Evolutionary conservation across 2,113 vertebrate genomes (phyloP).

Genomic region (Gobio gobio): DNA sequence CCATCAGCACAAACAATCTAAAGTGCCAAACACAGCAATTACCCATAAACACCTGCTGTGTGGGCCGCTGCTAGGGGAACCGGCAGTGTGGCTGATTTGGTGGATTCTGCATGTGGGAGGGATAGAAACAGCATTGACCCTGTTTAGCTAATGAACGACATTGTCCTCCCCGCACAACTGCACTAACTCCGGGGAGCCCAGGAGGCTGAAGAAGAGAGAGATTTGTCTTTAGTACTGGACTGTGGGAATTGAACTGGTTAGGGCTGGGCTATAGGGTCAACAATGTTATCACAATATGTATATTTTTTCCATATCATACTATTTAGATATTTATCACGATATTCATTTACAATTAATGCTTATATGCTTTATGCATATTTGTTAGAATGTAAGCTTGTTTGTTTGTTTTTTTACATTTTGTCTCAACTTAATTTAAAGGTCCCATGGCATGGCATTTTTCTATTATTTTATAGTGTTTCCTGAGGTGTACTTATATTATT

Average conservation of each 20-base stretch:
- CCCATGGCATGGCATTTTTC: too few species aligned
- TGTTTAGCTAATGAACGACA: constrained; percentile 47
- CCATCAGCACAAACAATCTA: constrained; percentile 47
- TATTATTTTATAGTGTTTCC: too few species aligned
- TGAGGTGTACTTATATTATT: too few species aligned
- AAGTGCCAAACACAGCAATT: constrained; percentile 43
- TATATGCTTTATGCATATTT: too few species aligned
- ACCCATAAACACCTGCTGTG: constrained; percentile 44
- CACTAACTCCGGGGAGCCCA: not conserved
- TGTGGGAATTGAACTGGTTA: not conserved
- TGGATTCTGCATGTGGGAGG: constrained; percentile 32
- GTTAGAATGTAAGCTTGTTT: too few species aligned
- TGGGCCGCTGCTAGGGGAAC: constrained; percentile 1
- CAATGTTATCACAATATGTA: too few species aligned
- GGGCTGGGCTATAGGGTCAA: too few species aligned
- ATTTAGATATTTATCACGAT: too few species aligned
- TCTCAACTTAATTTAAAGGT: too few species aligned
- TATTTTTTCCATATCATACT: too few species aligned
- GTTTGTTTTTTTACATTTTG: too few species aligned
- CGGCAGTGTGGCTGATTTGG: not conserved
- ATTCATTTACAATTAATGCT: too few species aligned
- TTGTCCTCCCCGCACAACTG: constrained; percentile 1
- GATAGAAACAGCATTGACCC: constrained; percentile 30
- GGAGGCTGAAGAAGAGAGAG: not conserved
- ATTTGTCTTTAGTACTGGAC: not conserved